Conservation (phyloP, 2,797 vertebrate genomes). For the Apodemus agrarius region DNA sequence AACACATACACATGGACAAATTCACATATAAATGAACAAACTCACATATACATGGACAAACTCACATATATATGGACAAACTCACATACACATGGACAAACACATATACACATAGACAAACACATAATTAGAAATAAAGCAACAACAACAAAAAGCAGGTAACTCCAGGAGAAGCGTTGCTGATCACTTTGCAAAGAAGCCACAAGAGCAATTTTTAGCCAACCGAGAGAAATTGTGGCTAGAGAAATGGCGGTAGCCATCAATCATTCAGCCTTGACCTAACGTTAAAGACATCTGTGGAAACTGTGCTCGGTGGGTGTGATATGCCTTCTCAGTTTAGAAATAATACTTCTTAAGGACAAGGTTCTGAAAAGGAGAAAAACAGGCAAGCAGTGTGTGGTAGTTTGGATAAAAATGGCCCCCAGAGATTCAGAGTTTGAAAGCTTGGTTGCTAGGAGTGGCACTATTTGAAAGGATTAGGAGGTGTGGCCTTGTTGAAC, state of each 20-base stretch:
- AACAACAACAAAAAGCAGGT: neutral
- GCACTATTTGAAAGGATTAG: neutral
- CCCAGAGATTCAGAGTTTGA: no score
- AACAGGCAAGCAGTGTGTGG: neutral
- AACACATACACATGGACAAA: neutral
- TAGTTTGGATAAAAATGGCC: neutral
- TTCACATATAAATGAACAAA: no score
- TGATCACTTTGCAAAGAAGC: slow-evolving; percentile 1
- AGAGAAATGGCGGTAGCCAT: neutral
- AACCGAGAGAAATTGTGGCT: neutral
- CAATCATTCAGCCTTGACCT: neutral
- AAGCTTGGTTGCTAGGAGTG: neutral
- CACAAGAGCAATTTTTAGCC: neutral
- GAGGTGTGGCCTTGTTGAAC: neutral
- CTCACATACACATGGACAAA: no score
- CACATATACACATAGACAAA: neutral
- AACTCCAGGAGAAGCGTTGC: neutral
- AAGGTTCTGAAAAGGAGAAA: neutral
- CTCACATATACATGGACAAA: neutral
- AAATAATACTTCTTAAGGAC: neutral
- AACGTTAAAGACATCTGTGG: neutral
- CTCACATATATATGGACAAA: no score
- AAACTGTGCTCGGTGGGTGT: neutral
- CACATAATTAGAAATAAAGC: neutral
- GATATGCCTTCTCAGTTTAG: neutral